Evolutionary conservation across 2,113 vertebrate genomes (phyloP).

Genomic region (Forbesichthys papilliferus): DNA sequence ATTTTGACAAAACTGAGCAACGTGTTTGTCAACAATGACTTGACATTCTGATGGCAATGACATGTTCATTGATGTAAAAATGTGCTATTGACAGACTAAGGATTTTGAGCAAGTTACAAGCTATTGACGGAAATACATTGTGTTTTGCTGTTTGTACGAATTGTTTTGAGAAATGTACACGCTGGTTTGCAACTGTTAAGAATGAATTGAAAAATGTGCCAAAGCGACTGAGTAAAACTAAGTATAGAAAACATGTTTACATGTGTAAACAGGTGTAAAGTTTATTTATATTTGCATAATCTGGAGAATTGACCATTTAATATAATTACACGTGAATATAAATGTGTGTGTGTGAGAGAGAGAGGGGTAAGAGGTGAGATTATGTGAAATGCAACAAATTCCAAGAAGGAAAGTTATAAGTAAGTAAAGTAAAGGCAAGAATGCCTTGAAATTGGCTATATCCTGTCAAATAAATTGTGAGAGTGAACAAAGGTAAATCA

Average conservation of each 20-base stretch:
- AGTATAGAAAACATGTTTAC: conserved; percentile 19
- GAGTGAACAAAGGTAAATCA: neutral
- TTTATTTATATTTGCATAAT: conserved; percentile 47
- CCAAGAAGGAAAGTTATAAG: neutral
- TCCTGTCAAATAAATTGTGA: neutral
- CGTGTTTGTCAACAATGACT: too few relatives aligned
- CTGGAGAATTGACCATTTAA: conserved; percentile 21
- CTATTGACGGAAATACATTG: too few relatives aligned
- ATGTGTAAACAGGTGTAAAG: conserved; percentile 20
- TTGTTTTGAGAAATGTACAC: too few relatives aligned
- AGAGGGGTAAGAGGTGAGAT: neutral
- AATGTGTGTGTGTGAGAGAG: conserved; percentile 2
- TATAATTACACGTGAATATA: conserved; percentile 24
- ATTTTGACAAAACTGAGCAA: too few relatives aligned
- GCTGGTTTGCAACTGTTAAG: too few relatives aligned
- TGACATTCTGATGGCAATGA: too few relatives aligned
- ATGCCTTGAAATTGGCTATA: neutral
- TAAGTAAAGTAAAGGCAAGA: neutral
- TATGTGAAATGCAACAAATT: conserved; percentile 10
- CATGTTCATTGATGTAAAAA: too few relatives aligned
- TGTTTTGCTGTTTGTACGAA: too few relatives aligned
- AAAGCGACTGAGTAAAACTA: too few relatives aligned
- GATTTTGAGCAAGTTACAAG: too few relatives aligned
- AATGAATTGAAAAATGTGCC: too few relatives aligned
- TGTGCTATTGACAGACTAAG: too few relatives aligned